phyloP scores from a whole-genome alignment of 2,888 invertebrate genomes.

The Itoplectis maculator region DNA sequence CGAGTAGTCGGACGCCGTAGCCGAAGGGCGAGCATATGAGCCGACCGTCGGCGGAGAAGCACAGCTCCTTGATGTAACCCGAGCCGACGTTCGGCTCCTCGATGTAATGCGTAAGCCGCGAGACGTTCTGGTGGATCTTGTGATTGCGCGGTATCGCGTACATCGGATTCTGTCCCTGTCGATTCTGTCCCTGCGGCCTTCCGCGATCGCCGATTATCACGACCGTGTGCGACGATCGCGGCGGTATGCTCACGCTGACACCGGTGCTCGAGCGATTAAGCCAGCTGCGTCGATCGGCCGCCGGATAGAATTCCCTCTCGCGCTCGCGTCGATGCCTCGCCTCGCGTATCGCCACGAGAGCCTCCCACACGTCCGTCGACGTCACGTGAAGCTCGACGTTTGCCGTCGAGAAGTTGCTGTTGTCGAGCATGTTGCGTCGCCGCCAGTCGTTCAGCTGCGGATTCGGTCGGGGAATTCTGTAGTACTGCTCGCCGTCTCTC shows the following conservation, averaged over 20 bases:
- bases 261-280: slow-evolving; percentile 74
- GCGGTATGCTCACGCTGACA: slow-evolving; percentile 76
- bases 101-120: slow-evolving; percentile 92
- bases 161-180: slow-evolving; percentile 78
- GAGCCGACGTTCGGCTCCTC: slow-evolving; percentile 95
- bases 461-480: slow-evolving; percentile 71
- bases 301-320: slow-evolving; percentile 81
- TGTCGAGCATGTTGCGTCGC: slow-evolving; percentile 76
- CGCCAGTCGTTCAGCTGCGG: slow-evolving; percentile 74
- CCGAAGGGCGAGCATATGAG: slow-evolving; percentile 96
- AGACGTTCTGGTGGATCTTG: slow-evolving; percentile 89
- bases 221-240: slow-evolving; percentile 80
- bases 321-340: slow-evolving; percentile 87
- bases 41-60: slow-evolving; percentile 95
- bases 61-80: slow-evolving; percentile 96
- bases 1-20: slow-evolving; percentile 93
- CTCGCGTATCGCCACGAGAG: slow-evolving; percentile 88
- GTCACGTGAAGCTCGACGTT: slow-evolving; percentile 84
- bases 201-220: slow-evolving; percentile 82
- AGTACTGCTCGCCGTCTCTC: slow-evolving; percentile 70
- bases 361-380: slow-evolving; percentile 89
- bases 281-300: slow-evolving; percentile 72
- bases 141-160: slow-evolving; percentile 83
- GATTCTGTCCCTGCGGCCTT: slow-evolving; percentile 76
- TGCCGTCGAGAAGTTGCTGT: slow-evolving; percentile 77